A percentile compares a stretch with the other conserved stretches of the same genome.
phyloP scores from a whole-genome alignment of 2,888 invertebrate species.

The Tuta absoluta region DNA sequence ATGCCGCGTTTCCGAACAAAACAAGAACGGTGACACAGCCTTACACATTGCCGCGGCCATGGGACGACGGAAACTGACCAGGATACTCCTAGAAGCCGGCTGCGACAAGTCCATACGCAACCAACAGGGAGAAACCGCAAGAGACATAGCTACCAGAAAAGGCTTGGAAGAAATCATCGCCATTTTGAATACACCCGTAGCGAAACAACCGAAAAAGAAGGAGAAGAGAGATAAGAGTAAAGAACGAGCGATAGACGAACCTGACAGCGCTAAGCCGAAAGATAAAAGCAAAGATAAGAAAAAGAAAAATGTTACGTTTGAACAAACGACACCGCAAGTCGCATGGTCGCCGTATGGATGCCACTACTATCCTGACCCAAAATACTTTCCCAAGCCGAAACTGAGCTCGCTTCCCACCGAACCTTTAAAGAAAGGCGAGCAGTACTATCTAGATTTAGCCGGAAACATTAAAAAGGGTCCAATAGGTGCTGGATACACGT shows the following conservation, averaged over 20 bases:
- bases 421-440: slow-evolving; percentile 92
- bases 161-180: slow-evolving; percentile 91
- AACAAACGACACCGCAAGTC: slow-evolving; percentile 69
- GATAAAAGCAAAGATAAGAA: slow-evolving; percentile 71
- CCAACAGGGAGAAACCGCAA: slow-evolving; percentile 94
- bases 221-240: slow-evolving; percentile 73
- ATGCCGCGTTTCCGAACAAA: slow-evolving; percentile 92
- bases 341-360: slow-evolving; percentile 96
- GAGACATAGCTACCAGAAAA: slow-evolving; percentile 94
- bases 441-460: slow-evolving; percentile 96
- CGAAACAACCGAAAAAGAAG: slow-evolving; percentile 71
- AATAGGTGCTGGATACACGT: slow-evolving; percentile 95
- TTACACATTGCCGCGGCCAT: slow-evolving; percentile 97
- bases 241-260: slow-evolving; percentile 79
- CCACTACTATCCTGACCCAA: slow-evolving; percentile 93
- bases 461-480: slow-evolving; percentile 98
- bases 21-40: slow-evolving; percentile 97
- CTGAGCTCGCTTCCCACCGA: slow-evolving; percentile 92
- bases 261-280: slow-evolving; percentile 68
- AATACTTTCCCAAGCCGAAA: slow-evolving; percentile 91
- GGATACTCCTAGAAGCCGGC: slow-evolving; percentile 93
- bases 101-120: slow-evolving; percentile 85
- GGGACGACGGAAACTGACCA: slow-evolving; percentile 94
- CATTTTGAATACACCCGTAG: slow-evolving; percentile 84
- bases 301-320: slow-evolving; percentile 81